Conservation (phyloP, 23 tunicate species). For the Trididemnum miniatum region DNA sequence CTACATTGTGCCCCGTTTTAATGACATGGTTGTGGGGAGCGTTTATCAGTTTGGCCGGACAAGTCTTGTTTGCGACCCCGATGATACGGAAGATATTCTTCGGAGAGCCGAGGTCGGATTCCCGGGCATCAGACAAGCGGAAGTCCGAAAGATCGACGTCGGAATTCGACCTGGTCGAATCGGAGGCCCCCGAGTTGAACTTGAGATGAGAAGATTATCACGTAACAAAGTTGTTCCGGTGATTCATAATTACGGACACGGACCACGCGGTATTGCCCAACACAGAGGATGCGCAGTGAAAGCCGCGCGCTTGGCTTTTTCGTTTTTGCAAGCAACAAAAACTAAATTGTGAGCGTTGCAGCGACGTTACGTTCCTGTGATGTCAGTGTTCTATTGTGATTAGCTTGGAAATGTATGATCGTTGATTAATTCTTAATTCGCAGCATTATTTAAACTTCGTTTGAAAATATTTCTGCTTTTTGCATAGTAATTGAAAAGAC, state of each 20-base stretch:
- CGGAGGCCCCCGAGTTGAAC: constrained; percentile 75
- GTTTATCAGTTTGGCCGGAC: constrained; percentile 60
- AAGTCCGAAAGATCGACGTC: constrained; percentile 40
- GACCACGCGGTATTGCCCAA: constrained; percentile 61
- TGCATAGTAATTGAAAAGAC: too few relatives aligned
- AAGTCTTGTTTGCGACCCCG: constrained; percentile 33
- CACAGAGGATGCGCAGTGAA: constrained; percentile 73
- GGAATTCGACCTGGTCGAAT: constrained; percentile 66
- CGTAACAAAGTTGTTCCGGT: constrained; percentile 28
- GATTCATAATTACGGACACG: constrained; percentile 87
- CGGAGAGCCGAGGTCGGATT: constrained; percentile 37
- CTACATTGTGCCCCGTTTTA: constrained; percentile 44
- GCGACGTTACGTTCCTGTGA: too few relatives aligned
- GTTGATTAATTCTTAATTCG: too few relatives aligned
- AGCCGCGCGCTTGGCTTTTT: constrained; percentile 24
- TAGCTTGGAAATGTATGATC: too few relatives aligned
- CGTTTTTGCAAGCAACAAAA: too few relatives aligned
- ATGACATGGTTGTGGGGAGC: constrained; percentile 43
- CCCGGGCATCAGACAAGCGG: constrained; percentile 27
- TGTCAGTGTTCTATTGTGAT: too few relatives aligned
- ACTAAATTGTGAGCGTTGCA: too few relatives aligned
- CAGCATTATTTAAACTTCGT: too few relatives aligned
- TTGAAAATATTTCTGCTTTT: too few relatives aligned
- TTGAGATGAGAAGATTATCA: constrained; percentile 14
- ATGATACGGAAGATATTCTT: constrained; percentile 51